A percentile compares a stretch with the other conserved stretches of the same genome.
phyloP scores from a whole-genome alignment of 2,888 invertebrate species.

The Agrenia bidenticulata region DNA sequence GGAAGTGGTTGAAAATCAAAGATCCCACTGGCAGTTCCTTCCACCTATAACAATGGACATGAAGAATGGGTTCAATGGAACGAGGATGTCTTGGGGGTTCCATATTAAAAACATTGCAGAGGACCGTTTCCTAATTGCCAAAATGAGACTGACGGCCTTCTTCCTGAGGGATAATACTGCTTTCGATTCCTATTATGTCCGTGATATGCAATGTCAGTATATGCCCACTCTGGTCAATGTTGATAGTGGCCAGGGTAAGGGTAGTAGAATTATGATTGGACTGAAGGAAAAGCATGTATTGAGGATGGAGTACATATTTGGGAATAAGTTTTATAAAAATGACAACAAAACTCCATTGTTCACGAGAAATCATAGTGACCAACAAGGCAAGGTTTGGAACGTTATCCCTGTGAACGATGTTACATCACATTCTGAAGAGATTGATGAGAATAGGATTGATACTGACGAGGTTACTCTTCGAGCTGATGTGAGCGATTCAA shows the following conservation, averaged over 20 bases:
- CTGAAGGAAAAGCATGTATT: constrained; percentile 19
- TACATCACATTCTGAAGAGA: neutral
- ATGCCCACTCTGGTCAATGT: constrained; percentile 21
- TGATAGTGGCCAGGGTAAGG: constrained; percentile 11
- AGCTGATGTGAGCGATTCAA: constrained; percentile 6
- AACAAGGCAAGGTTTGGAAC: constrained; percentile 25
- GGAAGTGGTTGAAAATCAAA: constrained; percentile 11
- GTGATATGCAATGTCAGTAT: constrained; percentile 32
- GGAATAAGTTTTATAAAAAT: constrained; percentile 16
- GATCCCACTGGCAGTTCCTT: constrained; percentile 30
- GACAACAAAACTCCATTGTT: neutral
- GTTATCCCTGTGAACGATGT: constrained; percentile 18
- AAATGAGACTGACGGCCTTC: constrained; percentile 17
- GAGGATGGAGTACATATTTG: constrained; percentile 20
- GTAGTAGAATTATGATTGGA: constrained; percentile 23
- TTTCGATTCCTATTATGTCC: constrained; percentile 25
- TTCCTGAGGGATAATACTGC: constrained; percentile 26
- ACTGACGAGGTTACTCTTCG: constrained; percentile 1
- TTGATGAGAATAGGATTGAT: constrained; percentile 20
- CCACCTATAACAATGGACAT: constrained; percentile 20
- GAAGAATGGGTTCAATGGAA: constrained; percentile 18
- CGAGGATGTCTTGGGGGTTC: constrained; percentile 29
- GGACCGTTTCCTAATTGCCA: constrained; percentile 21
- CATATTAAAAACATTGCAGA: constrained; percentile 32
- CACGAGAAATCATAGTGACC: constrained; percentile 1